These are phyloP conservation scores for Catharus ustulatus DNA, from an alignment of 2,797 vertebrate species.

Conservation along the genomic window DNA sequence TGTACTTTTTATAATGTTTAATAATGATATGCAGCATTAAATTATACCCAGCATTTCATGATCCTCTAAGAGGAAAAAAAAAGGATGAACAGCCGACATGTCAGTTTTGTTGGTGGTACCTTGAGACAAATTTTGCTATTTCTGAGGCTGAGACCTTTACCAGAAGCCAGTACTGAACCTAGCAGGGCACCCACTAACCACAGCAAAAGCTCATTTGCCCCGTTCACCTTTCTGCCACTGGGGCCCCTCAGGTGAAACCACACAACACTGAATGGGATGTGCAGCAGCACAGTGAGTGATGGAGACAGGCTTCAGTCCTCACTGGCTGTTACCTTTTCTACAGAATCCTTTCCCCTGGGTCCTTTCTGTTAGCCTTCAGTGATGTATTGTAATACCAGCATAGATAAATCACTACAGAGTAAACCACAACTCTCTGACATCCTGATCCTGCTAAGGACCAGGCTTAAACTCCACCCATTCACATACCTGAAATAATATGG, in stretches of 20 bases:
- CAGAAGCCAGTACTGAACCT: background rate
- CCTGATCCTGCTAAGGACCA: background rate
- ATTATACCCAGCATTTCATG: background rate
- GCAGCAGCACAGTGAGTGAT: fast-evolving
- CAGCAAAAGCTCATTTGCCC: background rate
- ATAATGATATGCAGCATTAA: background rate
- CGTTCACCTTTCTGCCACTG: background rate
- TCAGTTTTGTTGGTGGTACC: background rate
- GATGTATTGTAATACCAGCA: background rate
- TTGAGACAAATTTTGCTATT: background rate
- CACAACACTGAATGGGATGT: background rate
- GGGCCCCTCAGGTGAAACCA: background rate
- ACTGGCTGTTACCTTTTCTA: background rate
- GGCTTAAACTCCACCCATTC: background rate
- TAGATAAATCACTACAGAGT: background rate
- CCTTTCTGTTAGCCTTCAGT: background rate
- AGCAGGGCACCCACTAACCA: background rate
- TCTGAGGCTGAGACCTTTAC: background rate
- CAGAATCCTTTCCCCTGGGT: background rate
- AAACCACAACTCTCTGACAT: background rate
- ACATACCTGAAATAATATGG: background rate
- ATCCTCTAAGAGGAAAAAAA: background rate
- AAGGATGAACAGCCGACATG: background rate
- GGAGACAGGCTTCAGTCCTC: background rate
- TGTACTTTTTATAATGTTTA: background rate